Evolutionary conservation across 2,797 vertebrate genomes (phyloP).

Genomic region (Myiotriccus ornatus): DNA sequence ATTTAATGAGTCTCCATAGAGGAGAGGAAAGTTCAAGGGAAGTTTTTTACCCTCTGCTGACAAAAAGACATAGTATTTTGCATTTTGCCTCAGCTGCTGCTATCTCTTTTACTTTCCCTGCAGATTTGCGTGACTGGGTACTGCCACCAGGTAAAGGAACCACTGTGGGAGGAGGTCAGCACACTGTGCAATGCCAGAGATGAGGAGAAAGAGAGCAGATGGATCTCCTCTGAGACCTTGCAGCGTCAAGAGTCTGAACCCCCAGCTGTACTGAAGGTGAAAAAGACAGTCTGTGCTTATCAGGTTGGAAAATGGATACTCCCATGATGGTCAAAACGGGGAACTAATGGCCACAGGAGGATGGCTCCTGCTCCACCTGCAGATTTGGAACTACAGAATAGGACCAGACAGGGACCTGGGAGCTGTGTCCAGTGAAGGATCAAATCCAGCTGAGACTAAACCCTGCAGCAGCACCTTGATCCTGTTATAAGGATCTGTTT

Average conservation of each 20-base stretch:
- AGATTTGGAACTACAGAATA: neutral
- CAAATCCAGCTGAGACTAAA: neutral
- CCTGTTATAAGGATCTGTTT: neutral
- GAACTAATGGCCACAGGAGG: neutral
- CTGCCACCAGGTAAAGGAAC: neutral
- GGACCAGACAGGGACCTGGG: neutral
- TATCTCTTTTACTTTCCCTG: neutral
- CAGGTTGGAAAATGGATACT: neutral
- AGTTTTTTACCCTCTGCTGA: neutral
- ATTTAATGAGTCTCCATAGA: neutral
- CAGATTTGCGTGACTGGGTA: neutral
- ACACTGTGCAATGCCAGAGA: neutral
- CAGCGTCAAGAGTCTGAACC: neutral
- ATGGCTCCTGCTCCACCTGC: neutral
- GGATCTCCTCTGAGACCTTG: neutral
- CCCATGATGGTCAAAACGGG: neutral
- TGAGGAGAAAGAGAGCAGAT: neutral
- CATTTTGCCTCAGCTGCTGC: neutral
- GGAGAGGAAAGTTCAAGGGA: neutral
- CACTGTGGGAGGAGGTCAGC: neutral
- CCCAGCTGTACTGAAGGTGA: rapidly evolving
- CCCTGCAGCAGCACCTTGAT: neutral
- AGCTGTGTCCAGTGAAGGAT: neutral
- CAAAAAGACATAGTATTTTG: rapidly evolving
- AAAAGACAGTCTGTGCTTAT: neutral